These are phyloP conservation scores for Gymnocephalus cernua DNA, from an alignment of 2,113 vertebrate genomes.

Conservation along the genomic window DNA sequence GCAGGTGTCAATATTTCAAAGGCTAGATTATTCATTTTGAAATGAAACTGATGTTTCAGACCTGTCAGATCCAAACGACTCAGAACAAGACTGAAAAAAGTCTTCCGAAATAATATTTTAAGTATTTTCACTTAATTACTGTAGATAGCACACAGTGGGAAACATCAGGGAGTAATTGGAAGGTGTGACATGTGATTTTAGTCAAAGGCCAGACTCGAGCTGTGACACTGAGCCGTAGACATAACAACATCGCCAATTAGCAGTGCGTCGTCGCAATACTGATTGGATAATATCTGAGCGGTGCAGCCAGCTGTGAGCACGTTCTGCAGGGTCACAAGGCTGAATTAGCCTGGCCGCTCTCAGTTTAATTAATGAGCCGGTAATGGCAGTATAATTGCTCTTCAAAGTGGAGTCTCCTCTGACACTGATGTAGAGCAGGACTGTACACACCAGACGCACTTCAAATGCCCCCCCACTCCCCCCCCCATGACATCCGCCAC, in stretches of 20 bases:
- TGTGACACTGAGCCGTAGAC: conserved; percentile 49
- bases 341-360: conserved; percentile 68
- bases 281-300: conserved; percentile 65
- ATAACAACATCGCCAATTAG: conserved; percentile 72
- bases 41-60: neutral
- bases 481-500: conserved; percentile 12
- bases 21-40: neutral
- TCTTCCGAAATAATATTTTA: conserved; percentile 18
- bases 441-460: conserved; percentile 32
- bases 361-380: conserved; percentile 74
- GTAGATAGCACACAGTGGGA: conserved; percentile 3
- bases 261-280: conserved; percentile 48
- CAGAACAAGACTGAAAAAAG: neutral
- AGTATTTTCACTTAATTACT: conserved; percentile 23
- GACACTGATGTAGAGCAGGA: conserved; percentile 50
- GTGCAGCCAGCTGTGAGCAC: conserved; percentile 58
- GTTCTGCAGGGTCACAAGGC: conserved; percentile 62
- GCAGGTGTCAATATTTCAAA: neutral
- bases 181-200: conserved; percentile 50
- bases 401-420: conserved; percentile 65
- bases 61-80: conserved; percentile 10
- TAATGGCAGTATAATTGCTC: conserved; percentile 67
- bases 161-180: conserved; percentile 43
- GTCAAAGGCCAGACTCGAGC: conserved; percentile 62
- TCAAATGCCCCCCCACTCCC: conserved; percentile 38